Evolutionary conservation across 2,888 invertebrate species (phyloP).

Genomic region (Eristalinus aeneus): DNA sequence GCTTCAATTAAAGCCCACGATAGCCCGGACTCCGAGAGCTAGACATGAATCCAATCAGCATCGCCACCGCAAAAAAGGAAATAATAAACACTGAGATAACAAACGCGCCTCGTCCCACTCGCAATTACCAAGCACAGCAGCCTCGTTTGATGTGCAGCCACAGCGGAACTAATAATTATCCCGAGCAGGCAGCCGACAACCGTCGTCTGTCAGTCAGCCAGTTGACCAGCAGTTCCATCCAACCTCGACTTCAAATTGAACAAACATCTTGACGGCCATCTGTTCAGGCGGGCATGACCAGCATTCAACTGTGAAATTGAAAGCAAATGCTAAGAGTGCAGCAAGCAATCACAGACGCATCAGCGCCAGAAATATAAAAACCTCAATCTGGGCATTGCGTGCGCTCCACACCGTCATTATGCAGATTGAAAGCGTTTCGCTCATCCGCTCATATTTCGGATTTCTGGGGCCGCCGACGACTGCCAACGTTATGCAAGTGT

Average conservation of each 20-base stretch:
- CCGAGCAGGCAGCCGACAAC: slow-evolving; percentile 44
- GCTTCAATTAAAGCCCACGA: slow-evolving; percentile 28
- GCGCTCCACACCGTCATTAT: slow-evolving; percentile 40
- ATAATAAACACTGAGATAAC: slow-evolving; percentile 22
- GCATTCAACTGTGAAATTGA: slow-evolving; percentile 65
- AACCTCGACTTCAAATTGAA: slow-evolving; percentile 62
- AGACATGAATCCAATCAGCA: slow-evolving; percentile 9
- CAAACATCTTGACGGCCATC: slow-evolving; percentile 46
- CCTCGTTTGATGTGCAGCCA: neutral
- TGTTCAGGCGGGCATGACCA: slow-evolving; percentile 1
- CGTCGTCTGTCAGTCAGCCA: slow-evolving; percentile 47
- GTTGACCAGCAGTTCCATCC: slow-evolving; percentile 66
- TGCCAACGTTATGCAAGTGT: slow-evolving; percentile 13
- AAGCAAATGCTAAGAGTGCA: slow-evolving; percentile 51
- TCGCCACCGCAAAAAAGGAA: slow-evolving; percentile 11
- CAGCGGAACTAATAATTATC: slow-evolving; percentile 61
- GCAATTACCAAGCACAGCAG: slow-evolving; percentile 40
- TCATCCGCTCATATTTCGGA: neutral
- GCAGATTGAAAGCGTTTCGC: neutral
- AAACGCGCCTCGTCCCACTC: slow-evolving; percentile 41
- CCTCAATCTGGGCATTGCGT: slow-evolving; percentile 39
- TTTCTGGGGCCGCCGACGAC: neutral
- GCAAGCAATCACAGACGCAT: neutral
- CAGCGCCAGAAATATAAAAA: slow-evolving; percentile 24
- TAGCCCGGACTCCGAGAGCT: slow-evolving; percentile 10